A percentile compares a stretch with the other conserved stretches of the same genome.
phyloP scores from a whole-genome alignment of 2,797 vertebrate species.

The Esox masquinongy region DNA sequence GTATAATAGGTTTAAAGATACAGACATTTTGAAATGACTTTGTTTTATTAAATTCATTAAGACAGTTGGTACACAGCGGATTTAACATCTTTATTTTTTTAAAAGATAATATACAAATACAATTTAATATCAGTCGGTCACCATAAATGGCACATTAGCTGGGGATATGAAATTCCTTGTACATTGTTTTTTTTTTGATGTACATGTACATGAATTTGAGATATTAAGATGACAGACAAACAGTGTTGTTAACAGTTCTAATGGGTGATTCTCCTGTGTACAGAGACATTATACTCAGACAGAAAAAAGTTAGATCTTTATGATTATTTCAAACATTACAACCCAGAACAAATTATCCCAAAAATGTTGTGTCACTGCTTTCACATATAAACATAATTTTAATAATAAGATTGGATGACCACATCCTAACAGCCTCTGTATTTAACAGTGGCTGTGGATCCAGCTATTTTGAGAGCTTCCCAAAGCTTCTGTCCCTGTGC shows the following conservation, averaged over 20 bases:
- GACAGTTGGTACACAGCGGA: slow-evolving; percentile 49
- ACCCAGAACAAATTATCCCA: neutral
- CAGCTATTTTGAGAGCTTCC: too few species aligned
- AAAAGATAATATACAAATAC: slow-evolving; percentile 43
- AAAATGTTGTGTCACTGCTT: neutral
- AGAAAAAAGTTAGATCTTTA: slow-evolving; percentile 1
- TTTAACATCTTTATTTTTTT: slow-evolving; percentile 41
- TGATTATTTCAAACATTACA: slow-evolving; percentile 3
- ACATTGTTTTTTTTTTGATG: slow-evolving; percentile 27
- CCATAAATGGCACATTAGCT: slow-evolving; percentile 36
- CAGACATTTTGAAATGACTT: neutral
- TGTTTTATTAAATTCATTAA: slow-evolving; percentile 65
- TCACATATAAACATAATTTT: neutral
- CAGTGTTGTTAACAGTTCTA: slow-evolving; percentile 20
- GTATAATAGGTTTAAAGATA: neutral
- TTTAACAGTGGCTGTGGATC: too few species aligned
- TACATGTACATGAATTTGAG: slow-evolving; percentile 46
- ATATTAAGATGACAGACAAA: slow-evolving; percentile 26
- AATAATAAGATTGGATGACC: too few species aligned
- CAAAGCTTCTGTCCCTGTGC: too few species aligned
- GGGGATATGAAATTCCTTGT: neutral
- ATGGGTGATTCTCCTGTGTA: slow-evolving; percentile 21
- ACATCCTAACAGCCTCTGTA: too few species aligned
- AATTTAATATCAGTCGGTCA: slow-evolving; percentile 24
- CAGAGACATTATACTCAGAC: neutral